These are phyloP conservation scores for Zophobas morio DNA, from an alignment of 1,140 invertebrate genomes.

Conservation along the genomic window DNA sequence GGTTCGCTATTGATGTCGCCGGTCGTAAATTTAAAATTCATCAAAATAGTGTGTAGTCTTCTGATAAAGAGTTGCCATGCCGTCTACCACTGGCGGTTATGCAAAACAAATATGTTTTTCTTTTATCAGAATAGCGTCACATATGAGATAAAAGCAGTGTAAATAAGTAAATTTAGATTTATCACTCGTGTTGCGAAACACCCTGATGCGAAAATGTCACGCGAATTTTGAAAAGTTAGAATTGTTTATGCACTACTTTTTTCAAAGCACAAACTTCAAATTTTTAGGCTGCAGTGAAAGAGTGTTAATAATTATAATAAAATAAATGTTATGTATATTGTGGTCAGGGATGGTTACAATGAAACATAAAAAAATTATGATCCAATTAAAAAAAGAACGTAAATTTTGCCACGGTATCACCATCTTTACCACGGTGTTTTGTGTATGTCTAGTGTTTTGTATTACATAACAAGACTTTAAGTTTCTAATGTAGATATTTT, in stretches of 20 bases:
- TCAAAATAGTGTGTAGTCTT: not conserved
- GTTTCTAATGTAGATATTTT: too few species aligned
- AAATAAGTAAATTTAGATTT: conserved; percentile 41
- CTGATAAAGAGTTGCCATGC: conserved; percentile 13
- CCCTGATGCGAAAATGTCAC: not conserved
- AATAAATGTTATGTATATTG: too few species aligned
- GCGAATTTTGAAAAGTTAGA: not conserved
- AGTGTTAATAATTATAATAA: too few species aligned
- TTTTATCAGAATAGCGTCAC: conserved; percentile 11
- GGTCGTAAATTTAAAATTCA: not conserved
- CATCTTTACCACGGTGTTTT: too few species aligned
- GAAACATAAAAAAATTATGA: too few species aligned
- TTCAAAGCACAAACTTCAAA: too few species aligned
- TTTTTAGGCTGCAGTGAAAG: too few species aligned
- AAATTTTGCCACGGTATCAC: too few species aligned
- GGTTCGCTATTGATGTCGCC: not conserved
- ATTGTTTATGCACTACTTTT: not conserved
- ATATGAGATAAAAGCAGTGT: not conserved
- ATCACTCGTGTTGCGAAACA: conserved; percentile 16
- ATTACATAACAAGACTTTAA: too few species aligned
- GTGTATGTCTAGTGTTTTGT: too few species aligned
- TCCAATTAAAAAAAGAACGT: too few species aligned
- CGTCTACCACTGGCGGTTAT: conserved; percentile 15
- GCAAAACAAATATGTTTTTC: conserved; percentile 17
- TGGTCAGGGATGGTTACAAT: too few species aligned